Conservation (phyloP, 2,113 vertebrate species). For the Stigmatopora nigra region DNA sequence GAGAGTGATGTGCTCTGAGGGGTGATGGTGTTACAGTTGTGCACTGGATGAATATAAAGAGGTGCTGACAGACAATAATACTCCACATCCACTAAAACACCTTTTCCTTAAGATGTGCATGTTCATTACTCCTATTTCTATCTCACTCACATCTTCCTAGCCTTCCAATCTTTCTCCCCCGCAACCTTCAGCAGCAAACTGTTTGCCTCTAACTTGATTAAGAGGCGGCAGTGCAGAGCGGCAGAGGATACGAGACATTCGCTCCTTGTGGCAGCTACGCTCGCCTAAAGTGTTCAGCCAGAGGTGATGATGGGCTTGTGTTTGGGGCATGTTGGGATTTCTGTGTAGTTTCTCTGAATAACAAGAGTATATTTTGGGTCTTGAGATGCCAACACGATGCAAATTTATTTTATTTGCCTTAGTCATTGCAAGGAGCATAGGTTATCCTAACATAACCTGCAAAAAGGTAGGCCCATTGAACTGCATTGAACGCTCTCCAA, state of each 20-base stretch:
- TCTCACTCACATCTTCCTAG: slow-evolving; percentile 6
- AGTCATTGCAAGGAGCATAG: too few species aligned
- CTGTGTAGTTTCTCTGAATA: neutral
- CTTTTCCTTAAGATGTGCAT: slow-evolving; percentile 39
- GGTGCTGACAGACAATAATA: slow-evolving; percentile 53
- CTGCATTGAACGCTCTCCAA: too few species aligned
- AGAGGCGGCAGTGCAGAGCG: slow-evolving; percentile 23
- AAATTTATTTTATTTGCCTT: too few species aligned
- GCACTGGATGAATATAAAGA: slow-evolving; percentile 49
- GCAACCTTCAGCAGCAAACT: slow-evolving; percentile 43
- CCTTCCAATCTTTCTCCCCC: slow-evolving; percentile 26
- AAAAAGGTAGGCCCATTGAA: too few species aligned
- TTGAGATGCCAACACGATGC: neutral
- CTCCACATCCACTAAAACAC: slow-evolving; percentile 48
- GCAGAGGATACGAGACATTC: slow-evolving; percentile 19
- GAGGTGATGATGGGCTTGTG: slow-evolving; percentile 45
- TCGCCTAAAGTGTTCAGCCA: slow-evolving; percentile 42
- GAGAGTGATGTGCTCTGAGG: neutral
- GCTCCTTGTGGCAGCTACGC: slow-evolving; percentile 49
- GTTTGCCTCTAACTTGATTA: slow-evolving; percentile 50
- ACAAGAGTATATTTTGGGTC: neutral
- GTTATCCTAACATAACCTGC: too few species aligned
- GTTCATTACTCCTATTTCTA: slow-evolving; percentile 48
- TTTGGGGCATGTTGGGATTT: slow-evolving; percentile 42
- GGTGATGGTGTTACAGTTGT: slow-evolving; percentile 19